These are phyloP conservation scores for Myotis lucifugus DNA, from an alignment of 2,113 vertebrate species.

Conservation along the genomic window DNA sequence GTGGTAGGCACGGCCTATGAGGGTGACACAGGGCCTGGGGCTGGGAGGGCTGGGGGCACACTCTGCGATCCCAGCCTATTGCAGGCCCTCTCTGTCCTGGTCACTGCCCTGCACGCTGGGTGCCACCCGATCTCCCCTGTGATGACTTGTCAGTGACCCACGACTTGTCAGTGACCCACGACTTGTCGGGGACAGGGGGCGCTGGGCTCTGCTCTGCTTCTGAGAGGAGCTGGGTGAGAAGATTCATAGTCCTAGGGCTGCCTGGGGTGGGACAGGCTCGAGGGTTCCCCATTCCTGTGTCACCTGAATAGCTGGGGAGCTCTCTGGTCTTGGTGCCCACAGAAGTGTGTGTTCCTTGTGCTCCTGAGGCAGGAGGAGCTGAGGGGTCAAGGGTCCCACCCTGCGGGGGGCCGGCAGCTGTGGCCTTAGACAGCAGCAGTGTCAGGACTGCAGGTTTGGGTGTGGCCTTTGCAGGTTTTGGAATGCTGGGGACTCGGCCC, in stretches of 20 bases:
- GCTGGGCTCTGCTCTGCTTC: neutral
- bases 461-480: constrained; percentile 9
- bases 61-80: neutral
- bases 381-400: neutral
- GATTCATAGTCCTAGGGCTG: neutral
- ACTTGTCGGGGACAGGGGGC: fast-evolving
- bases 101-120: neutral
- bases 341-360: no score
- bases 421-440: neutral
- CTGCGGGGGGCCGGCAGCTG: neutral
- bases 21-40: neutral
- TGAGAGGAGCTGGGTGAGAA: no score
- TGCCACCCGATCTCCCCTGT: fast-evolving
- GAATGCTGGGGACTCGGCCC: neutral
- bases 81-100: neutral
- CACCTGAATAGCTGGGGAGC: fast-evolving
- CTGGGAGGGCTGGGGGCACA: neutral
- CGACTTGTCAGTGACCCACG: fast-evolving
- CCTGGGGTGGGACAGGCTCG: neutral
- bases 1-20: neutral
- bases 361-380: neutral
- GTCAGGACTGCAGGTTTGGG: neutral
- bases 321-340: neutral
- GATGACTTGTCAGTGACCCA: neutral
- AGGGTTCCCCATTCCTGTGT: fast-evolving